Evolutionary conservation across 2,797 vertebrate species (phyloP), one percentile per base, ranked within the genome.

Genomic region (Enteromius afrohamiltoni): DNA sequence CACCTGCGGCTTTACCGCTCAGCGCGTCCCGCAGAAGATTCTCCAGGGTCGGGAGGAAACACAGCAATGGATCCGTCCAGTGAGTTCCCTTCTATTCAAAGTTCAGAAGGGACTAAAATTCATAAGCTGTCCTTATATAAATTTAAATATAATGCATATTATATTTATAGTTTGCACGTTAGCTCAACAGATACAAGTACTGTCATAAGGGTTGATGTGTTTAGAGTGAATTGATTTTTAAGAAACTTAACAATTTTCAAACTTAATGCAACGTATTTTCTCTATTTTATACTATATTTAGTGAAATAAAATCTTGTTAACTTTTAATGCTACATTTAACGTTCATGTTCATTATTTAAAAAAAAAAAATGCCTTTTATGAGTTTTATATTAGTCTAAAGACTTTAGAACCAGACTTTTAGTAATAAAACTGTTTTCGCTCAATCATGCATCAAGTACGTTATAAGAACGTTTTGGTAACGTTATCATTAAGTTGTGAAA

Each of bases 11-110:
- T 47, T 76, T 91, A 80, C 90, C 91, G 17, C 83, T 90, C 71
- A 88, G 83, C 26, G 90, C 92, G 1, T 87, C 92, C 1, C 93
- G 90, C 85, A 93, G 90, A 83, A 90, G 92, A 8, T 92, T 94
- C 29, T 91, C 90, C 21, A 91, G 89, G 26, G 71, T 94, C 83
- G 91, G 93, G 8, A 93, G 93, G 86, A 96, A 94, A 83, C 85
- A 87, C 4, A 94, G 94, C 79, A 93, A 93, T 91, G 94, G 93
- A 17, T 94, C 93, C 45, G 89, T 93, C 82, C 91, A 88, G 95
- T 95, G 88, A 95, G 95, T 95, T 86, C 53, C 26, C 51, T 34
- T 31, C 8, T 49, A 31, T 5, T 26, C 2, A 34, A n/a, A 51
- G 23, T 65, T 13, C 19, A 51, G 21, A 21, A 71, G 58, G 4